Conservation (phyloP, 1,140 invertebrate species). For the Caenorhabditis briggsae region DNA sequence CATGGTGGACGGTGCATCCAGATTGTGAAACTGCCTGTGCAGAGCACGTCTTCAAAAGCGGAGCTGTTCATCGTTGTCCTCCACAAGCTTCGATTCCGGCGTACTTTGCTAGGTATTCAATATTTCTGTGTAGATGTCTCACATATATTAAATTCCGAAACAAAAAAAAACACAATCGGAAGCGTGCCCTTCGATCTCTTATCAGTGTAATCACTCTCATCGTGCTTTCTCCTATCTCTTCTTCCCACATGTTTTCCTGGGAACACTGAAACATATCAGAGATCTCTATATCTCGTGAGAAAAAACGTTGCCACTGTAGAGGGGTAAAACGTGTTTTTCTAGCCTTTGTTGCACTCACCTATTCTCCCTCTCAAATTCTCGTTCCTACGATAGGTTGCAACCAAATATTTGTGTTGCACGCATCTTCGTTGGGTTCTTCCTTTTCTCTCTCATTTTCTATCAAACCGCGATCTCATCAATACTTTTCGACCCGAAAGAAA, state of each 20-base stretch:
- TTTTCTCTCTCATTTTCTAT: neutral
- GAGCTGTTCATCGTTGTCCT: conserved; percentile 55
- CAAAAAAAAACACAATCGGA: neutral
- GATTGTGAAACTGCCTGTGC: conserved; percentile 56
- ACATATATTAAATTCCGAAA: neutral
- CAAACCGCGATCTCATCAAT: conserved; percentile 51
- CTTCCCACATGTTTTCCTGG: neutral
- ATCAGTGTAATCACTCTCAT: conserved; percentile 22
- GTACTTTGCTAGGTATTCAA: conserved; percentile 20
- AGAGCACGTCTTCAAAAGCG: conserved; percentile 54
- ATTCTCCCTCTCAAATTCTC: neutral
- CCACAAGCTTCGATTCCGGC: conserved; percentile 51
- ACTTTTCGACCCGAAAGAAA: conserved; percentile 42
- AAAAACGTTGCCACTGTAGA: conserved; percentile 21
- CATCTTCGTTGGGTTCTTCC: conserved; percentile 31
- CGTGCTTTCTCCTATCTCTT: conserved; percentile 1
- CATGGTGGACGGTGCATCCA: conserved; percentile 62
- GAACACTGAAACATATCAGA: conserved; percentile 30
- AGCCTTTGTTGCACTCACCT: neutral
- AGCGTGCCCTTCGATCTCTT: conserved; percentile 41
- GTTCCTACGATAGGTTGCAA: conserved; percentile 42
- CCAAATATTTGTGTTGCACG: conserved; percentile 55
- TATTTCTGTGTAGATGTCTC: neutral
- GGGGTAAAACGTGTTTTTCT: neutral
- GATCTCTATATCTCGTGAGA: neutral